These are phyloP conservation scores for Leucoma salicis DNA, from an alignment of 2,888 invertebrate species.

Conservation along the genomic window DNA sequence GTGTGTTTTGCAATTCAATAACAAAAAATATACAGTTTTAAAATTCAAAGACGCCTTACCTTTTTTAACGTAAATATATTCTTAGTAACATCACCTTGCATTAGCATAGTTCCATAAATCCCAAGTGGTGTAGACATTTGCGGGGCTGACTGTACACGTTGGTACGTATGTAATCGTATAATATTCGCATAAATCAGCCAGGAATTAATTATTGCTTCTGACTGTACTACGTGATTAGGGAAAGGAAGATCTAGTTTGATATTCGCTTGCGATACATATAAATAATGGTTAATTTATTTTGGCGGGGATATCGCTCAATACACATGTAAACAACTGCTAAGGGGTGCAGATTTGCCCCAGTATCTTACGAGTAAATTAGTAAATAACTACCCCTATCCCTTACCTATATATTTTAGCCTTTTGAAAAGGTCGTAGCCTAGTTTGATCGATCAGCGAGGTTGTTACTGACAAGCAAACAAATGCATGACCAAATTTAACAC, in stretches of 20 bases:
- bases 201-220: constrained; percentile 70
- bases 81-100: constrained; percentile 36
- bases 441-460: no score
- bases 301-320: not conserved
- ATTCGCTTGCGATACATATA: constrained; percentile 11
- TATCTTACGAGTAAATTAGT: no score
- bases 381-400: no score
- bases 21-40: constrained; percentile 8
- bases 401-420: no score
- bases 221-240: constrained; percentile 37
- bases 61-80: constrained; percentile 45
- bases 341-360: no score
- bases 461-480: no score
- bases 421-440: no score
- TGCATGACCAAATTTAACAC: no score
- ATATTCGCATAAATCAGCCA: constrained; percentile 72
- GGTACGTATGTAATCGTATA: constrained; percentile 52
- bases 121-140: constrained; percentile 34
- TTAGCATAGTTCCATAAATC: constrained; percentile 54
- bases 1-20: no score
- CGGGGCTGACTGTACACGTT: constrained; percentile 29
- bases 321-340: no score
- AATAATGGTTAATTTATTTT: constrained; percentile 1
- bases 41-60: no score
- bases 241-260: constrained; percentile 23